Evolutionary conservation across 2,113 vertebrate species (phyloP).

Genomic region (Oenanthe oenanthe): DNA sequence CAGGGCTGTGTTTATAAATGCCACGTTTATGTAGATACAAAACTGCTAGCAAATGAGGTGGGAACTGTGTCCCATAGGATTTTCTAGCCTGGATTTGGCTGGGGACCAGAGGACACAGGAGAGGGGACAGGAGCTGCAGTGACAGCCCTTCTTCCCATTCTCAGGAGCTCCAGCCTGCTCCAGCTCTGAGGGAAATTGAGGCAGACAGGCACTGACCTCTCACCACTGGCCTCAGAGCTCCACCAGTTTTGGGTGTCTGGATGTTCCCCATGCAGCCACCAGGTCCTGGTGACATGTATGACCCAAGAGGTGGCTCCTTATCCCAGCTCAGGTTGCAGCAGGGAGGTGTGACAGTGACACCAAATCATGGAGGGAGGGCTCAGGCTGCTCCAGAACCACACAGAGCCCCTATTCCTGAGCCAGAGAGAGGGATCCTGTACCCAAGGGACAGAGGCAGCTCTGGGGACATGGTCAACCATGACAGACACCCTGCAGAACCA

Average conservation of each 20-base stretch:
- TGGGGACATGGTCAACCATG: neutral
- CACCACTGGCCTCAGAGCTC: rapidly evolving
- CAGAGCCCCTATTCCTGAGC: neutral
- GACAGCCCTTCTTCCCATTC: neutral
- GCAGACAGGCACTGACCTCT: rapidly evolving
- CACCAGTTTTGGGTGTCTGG: rapidly evolving
- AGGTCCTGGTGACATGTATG: rapidly evolving
- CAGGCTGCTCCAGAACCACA: neutral
- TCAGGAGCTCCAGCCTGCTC: rapidly evolving
- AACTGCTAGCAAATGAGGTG: neutral
- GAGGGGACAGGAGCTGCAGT: neutral
- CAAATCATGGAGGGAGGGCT: neutral
- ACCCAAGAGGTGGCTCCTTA: neutral
- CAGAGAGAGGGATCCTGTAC: neutral
- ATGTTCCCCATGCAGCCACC: neutral
- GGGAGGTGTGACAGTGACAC: neutral
- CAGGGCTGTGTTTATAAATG: neutral
- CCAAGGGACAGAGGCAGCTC: neutral
- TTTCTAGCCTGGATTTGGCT: neutral
- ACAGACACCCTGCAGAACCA: neutral
- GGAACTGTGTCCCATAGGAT: rapidly evolving
- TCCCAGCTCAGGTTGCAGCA: neutral
- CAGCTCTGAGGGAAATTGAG: neutral
- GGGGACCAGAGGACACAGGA: constrained; percentile 45
- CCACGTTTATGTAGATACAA: rapidly evolving